Percentiles rank a stretch among this genome's conserved stretches.
These are phyloP conservation scores for Drosophila putrida DNA, from an alignment of 2,888 invertebrate genomes.

Conservation along the genomic window DNA sequence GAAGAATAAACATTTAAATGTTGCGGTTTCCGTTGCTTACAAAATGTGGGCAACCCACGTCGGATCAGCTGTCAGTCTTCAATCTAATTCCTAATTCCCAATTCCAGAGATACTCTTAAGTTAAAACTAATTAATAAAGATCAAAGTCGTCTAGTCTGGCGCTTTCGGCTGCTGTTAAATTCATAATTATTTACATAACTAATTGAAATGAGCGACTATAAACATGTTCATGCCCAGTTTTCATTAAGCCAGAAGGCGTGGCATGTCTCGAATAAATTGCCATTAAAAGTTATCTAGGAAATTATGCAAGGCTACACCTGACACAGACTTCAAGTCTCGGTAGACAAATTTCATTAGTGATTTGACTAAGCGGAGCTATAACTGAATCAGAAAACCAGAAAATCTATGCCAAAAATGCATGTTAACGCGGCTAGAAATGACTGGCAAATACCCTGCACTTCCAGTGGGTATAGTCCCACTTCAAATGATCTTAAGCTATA, in stretches of 20 bases:
- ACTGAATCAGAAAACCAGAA: constrained; percentile 54
- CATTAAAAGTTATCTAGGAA: constrained; percentile 34
- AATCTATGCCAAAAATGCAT: constrained; percentile 29
- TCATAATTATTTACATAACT: constrained; percentile 70
- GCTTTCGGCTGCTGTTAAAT: constrained; percentile 53
- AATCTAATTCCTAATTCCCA: constrained; percentile 17
- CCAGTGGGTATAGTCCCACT: no score
- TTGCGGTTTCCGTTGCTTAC: constrained; percentile 66
- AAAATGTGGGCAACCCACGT: constrained; percentile 9
- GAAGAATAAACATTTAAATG: constrained; percentile 35
- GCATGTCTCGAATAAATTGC: constrained; percentile 20
- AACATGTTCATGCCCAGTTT: constrained; percentile 71
- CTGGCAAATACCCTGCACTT: not conserved
- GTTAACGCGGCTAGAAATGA: not conserved
- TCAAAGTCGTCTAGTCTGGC: constrained; percentile 40
- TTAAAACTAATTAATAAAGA: constrained; percentile 61
- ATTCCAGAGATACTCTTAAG: constrained; percentile 1
- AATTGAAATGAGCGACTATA: constrained; percentile 63
- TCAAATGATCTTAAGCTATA: no score
- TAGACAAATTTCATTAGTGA: constrained; percentile 53
- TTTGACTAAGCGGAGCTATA: constrained; percentile 48
- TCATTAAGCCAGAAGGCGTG: constrained; percentile 57
- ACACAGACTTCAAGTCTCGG: constrained; percentile 6
- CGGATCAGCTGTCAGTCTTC: constrained; percentile 25
- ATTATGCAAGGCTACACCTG: constrained; percentile 36